A percentile compares a stretch with the other conserved stretches of the same genome.
phyloP scores from a whole-genome alignment of 2,113 vertebrate species.

The Panurus biarmicus region DNA sequence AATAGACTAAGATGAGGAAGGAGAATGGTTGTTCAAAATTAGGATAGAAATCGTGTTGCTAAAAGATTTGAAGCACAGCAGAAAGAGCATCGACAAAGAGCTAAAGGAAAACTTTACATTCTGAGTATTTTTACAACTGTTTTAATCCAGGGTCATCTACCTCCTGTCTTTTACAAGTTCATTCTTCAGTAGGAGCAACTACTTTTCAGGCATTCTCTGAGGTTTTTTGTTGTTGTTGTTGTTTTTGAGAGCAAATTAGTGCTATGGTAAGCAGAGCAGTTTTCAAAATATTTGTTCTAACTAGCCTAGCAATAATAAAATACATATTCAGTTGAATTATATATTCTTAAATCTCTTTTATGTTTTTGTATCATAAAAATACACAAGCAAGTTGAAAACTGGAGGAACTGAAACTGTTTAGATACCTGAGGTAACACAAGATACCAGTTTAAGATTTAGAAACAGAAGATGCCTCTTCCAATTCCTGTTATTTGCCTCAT shows the following conservation, averaged over 20 bases:
- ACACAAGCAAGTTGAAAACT: neutral
- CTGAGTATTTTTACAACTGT: neutral
- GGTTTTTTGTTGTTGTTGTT: too few relatives aligned
- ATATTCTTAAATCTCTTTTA: neutral
- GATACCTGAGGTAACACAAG: neutral
- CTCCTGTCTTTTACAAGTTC: neutral
- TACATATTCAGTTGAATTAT: neutral
- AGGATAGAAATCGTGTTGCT: neutral
- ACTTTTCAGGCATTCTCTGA: neutral
- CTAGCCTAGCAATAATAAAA: neutral
- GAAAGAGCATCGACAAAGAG: neutral
- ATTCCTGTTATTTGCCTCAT: neutral
- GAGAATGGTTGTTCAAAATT: neutral
- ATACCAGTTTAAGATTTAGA: neutral
- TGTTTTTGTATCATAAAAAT: neutral
- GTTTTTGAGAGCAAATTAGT: neutral
- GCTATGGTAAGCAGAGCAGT: neutral
- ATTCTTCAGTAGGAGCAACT: neutral
- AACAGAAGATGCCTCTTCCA: neutral
- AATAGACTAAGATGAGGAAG: neutral
- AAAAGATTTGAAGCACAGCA: neutral
- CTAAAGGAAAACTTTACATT: neutral
- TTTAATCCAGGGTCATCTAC: neutral
- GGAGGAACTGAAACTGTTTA: neutral
- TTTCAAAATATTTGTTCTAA: neutral